Evolutionary conservation across 2,113 vertebrate species (phyloP), one percentile per base, ranked within the genome.

Genomic region (Dicaeum eximium): DNA sequence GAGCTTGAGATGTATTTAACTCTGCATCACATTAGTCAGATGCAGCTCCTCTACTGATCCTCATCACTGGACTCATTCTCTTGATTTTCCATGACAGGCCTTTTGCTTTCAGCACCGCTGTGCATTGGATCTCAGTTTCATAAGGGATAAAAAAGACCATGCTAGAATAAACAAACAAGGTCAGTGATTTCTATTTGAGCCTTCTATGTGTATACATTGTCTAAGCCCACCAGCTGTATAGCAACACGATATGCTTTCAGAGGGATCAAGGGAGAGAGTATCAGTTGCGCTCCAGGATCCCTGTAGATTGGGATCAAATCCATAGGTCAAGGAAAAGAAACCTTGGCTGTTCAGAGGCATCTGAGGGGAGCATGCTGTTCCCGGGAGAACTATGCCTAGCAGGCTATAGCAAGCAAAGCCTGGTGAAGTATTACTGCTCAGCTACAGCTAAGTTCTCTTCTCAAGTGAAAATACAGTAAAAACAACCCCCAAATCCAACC

Each of bases 241-340:
- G n/a, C 0, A 1, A 23, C 42, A 65, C 4, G 7, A 67, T 56
- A 60, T 57, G 31, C 65, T 81, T 89, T 45, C 60, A 87, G 61
- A 78, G 23, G 77, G 35, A 93, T 88, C 86, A 93, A 78, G 61
- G 51, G 27, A 31, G 6, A 67, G 28, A 87, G 44, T 37, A 79
- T 75, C 33, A 27, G 31, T 69, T 70, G 62, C 0, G 0, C 58
- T 69, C 50, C 3, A 10, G 60, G 80, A 83, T 86, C 45, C 14
- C 54, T 92, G 57, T 47, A 27, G 12, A 87, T 56, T 81, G 87
- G 48, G 83, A 92, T 84, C 86, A 94, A 94, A 93, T 84, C 80
- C 53, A 60, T n/a, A 92, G 86, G 80, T 84, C 81, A 94, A 82
- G 57, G 66, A 85, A 91, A 85, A 94, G 57, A 87, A 93, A 82